phyloP scores from a whole-genome alignment of 2,888 invertebrate genomes.

The Notodonta ziczac region DNA sequence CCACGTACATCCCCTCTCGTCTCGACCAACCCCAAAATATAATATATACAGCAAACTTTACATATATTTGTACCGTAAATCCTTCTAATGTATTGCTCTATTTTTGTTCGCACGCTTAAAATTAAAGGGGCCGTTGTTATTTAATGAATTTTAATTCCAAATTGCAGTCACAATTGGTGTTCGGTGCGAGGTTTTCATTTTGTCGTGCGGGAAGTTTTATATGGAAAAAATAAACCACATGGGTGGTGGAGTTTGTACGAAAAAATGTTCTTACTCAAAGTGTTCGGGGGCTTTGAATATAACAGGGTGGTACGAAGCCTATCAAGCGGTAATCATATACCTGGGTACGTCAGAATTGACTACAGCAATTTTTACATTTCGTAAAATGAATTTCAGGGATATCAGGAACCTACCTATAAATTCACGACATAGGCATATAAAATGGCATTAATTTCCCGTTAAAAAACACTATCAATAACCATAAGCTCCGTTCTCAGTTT shows the following conservation, averaged over 20 bases:
- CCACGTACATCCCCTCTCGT: constrained; percentile 78
- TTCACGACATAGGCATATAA: too few species aligned
- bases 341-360: too few species aligned
- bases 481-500: background rate
- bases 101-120: constrained; percentile 80
- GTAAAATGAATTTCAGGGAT: too few species aligned
- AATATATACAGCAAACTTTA: constrained; percentile 84
- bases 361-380: too few species aligned
- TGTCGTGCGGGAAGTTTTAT: constrained; percentile 34
- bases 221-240: constrained; percentile 33
- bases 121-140: constrained; percentile 76
- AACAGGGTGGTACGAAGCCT: too few species aligned
- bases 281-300: background rate
- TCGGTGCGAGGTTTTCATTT: constrained; percentile 59
- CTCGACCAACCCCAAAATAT: constrained; percentile 81
- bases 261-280: background rate
- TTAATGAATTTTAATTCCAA: constrained; percentile 80
- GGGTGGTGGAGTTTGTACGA: constrained; percentile 5
- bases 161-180: constrained; percentile 70
- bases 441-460: too few species aligned
- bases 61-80: constrained; percentile 85
- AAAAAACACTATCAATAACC: too few species aligned
- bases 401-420: too few species aligned
- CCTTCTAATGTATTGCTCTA: constrained; percentile 83
- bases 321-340: too few species aligned